These are phyloP conservation scores for Desoria tigrina DNA, from an alignment of 2,888 invertebrate genomes.

Conservation along the genomic window DNA sequence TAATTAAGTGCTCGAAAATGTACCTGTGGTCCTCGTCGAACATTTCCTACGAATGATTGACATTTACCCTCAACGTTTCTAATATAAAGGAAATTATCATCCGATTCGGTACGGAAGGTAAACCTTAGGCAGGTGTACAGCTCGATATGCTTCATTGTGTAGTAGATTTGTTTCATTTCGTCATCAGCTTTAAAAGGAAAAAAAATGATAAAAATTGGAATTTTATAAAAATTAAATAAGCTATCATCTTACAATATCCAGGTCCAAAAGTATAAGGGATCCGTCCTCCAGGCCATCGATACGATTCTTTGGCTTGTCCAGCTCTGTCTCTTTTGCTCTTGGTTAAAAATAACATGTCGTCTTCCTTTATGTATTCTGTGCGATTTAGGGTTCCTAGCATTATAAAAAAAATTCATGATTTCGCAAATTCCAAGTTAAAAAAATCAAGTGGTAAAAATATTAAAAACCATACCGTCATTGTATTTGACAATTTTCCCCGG, in stretches of 20 bases:
- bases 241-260: slow-evolving; percentile 40
- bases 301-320: slow-evolving; percentile 44
- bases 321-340: slow-evolving; percentile 29
- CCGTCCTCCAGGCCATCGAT: slow-evolving; percentile 44
- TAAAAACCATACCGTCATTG: slow-evolving; percentile 7
- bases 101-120: slow-evolving; percentile 31
- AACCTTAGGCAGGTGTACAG: slow-evolving; percentile 45
- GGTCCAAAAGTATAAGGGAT: slow-evolving; percentile 48
- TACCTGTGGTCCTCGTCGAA: slow-evolving; percentile 46
- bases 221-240: background rate
- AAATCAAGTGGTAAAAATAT: too few relatives aligned
- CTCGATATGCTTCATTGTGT: slow-evolving; percentile 47
- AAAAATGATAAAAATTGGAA: slow-evolving; percentile 9
- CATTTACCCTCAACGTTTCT: slow-evolving; percentile 40
- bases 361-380: slow-evolving; percentile 34
- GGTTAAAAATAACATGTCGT: slow-evolving; percentile 46
- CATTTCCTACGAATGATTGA: slow-evolving; percentile 48
- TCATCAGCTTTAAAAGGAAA: slow-evolving; percentile 26
- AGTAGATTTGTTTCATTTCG: slow-evolving; percentile 46
- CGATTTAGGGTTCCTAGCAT: slow-evolving; percentile 24
- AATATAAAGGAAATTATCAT: slow-evolving; percentile 45
- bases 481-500: background rate
- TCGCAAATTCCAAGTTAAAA: too few relatives aligned
- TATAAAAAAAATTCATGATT: too few relatives aligned
- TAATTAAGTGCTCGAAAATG: too few relatives aligned